Percentiles rank a stretch among this genome's conserved stretches.
Conservation (phyloP, 2,888 invertebrate genomes). For the Zygaena filipendulae region DNA sequence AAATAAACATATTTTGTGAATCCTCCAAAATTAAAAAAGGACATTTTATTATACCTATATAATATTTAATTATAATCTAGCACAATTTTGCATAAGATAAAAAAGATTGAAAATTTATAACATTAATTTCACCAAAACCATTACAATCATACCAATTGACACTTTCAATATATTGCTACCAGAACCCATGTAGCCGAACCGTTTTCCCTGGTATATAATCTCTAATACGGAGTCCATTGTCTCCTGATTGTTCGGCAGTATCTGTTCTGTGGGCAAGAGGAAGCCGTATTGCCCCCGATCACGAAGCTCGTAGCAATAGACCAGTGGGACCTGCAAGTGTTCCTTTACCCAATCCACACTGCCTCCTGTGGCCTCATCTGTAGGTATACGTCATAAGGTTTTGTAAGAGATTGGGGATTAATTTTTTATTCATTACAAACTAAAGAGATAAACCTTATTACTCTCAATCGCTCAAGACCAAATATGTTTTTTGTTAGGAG, state of each 20-base stretch:
- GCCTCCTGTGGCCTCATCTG: constrained; percentile 74
- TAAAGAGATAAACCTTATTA: too few relatives aligned
- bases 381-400: too few relatives aligned
- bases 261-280: constrained; percentile 74
- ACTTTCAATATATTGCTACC: constrained; percentile 12
- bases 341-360: constrained; percentile 84
- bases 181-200: constrained; percentile 37
- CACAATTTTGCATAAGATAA: too few relatives aligned
- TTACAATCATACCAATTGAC: constrained; percentile 11
- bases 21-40: too few relatives aligned
- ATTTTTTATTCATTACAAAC: too few relatives aligned
- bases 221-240: constrained; percentile 58
- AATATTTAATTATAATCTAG: too few relatives aligned
- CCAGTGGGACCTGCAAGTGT: constrained; percentile 67
- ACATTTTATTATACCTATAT: too few relatives aligned
- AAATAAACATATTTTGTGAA: too few relatives aligned
- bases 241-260: constrained; percentile 72
- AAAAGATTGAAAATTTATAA: too few relatives aligned
- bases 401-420: too few relatives aligned
- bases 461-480: too few relatives aligned
- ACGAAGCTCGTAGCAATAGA: constrained; percentile 77
- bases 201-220: constrained; percentile 38
- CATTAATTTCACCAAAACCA: constrained; percentile 2
- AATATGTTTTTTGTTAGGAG: too few relatives aligned
- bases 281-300: constrained; percentile 76